Evolutionary conservation across 2,797 vertebrate species (phyloP).

Genomic region (Hoplostethus mediterraneus): DNA sequence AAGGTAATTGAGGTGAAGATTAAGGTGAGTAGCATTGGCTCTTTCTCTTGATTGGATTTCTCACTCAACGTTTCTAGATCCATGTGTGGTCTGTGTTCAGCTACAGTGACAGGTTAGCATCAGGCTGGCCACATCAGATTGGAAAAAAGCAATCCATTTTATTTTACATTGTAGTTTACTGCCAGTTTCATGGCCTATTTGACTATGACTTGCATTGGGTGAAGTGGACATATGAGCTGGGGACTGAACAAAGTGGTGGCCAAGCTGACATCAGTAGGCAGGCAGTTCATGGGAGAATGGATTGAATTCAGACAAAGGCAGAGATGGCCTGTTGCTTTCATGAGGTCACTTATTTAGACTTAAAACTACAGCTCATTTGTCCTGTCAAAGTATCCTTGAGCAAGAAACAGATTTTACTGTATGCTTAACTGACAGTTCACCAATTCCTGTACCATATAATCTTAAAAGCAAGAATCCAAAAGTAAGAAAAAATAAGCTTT

Average conservation of each 20-base stretch:
- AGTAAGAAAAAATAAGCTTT: too few relatives aligned
- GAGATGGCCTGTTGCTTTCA: too few relatives aligned
- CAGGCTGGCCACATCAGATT: background rate
- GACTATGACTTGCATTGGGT: slow-evolving; percentile 38
- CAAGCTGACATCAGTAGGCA: background rate
- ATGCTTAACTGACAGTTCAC: too few relatives aligned
- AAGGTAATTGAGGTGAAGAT: background rate
- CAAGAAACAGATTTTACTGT: background rate
- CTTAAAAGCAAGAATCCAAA: too few relatives aligned
- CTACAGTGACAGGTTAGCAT: background rate
- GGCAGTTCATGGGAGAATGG: background rate
- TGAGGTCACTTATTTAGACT: background rate
- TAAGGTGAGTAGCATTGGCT: background rate
- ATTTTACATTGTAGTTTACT: slow-evolving; percentile 31
- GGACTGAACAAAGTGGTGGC: slow-evolving; percentile 26
- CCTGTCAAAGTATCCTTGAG: background rate
- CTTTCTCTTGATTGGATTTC: background rate
- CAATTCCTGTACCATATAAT: too few relatives aligned
- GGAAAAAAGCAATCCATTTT: slow-evolving; percentile 14
- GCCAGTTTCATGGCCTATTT: slow-evolving; percentile 37
- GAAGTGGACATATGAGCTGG: slow-evolving; percentile 7
- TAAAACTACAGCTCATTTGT: background rate
- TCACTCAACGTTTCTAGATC: background rate
- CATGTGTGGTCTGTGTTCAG: background rate
- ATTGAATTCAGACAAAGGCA: background rate